A percentile compares a stretch with the other conserved stretches of the same genome.
Evolutionary conservation across 2,797 vertebrate genomes (phyloP).

Genomic region (Anniella stebbinsi): DNA sequence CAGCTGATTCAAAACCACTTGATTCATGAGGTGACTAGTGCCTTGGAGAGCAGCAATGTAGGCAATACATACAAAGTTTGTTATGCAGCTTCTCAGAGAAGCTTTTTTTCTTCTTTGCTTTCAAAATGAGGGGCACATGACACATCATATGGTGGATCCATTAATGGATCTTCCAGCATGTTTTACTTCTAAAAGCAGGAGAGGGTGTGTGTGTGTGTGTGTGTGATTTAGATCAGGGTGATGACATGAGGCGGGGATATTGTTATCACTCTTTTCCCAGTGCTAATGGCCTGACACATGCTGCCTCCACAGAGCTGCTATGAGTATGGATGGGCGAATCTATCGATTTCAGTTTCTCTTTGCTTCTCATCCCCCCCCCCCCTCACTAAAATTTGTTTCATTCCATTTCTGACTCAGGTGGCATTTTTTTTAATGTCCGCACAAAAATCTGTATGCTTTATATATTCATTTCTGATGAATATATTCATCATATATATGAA

Average conservation of each 20-base stretch:
- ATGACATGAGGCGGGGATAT: not conserved
- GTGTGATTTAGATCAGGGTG: not conserved
- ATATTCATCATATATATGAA: too few species aligned
- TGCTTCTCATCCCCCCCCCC: too few species aligned
- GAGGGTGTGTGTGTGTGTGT: not conserved
- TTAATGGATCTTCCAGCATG: not conserved
- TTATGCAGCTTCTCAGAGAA: not conserved
- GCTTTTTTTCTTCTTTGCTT: not conserved
- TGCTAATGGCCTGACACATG: too few species aligned
- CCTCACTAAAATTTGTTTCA: too few species aligned
- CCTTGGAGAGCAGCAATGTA: not conserved
- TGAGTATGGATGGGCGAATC: not conserved
- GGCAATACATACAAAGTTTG: not conserved
- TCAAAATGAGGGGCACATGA: not conserved
- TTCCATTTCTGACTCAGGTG: too few species aligned
- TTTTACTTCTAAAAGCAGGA: not conserved
- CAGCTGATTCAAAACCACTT: not conserved
- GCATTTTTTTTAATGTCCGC: too few species aligned
- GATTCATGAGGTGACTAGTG: not conserved
- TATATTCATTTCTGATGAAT: too few species aligned
- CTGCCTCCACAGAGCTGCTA: not conserved
- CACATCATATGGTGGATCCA: not conserved
- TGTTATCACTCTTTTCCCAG: too few species aligned
- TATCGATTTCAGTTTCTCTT: not conserved
- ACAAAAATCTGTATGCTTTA: too few species aligned